phyloP scores from a whole-genome alignment of 2,113 vertebrate species.

The Fulmarus glacialis region DNA sequence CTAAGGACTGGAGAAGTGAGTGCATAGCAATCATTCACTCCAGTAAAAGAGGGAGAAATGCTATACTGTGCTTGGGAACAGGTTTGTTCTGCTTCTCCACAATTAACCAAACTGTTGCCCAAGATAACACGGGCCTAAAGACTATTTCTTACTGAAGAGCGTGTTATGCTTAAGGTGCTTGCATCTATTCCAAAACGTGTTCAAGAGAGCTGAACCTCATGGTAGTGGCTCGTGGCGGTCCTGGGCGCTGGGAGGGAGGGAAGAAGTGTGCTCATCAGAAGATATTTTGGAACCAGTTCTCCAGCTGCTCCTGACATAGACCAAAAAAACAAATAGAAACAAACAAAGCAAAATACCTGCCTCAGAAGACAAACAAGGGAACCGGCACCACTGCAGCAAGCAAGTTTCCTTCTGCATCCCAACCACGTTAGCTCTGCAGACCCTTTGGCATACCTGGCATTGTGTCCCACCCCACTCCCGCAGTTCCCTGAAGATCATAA shows the following conservation, averaged over 20 bases:
- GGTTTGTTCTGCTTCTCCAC: not conserved
- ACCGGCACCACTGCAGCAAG: not conserved
- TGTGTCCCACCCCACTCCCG: not conserved
- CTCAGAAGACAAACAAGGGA: not conserved
- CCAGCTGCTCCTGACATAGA: not conserved
- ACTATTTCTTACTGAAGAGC: not conserved
- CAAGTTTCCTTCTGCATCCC: not conserved
- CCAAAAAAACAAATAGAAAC: not conserved
- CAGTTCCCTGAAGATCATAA: not conserved
- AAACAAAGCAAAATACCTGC: not conserved
- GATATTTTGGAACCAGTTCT: not conserved
- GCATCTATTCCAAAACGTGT: not conserved
- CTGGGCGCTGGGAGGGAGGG: accelerated
- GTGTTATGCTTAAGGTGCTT: accelerated
- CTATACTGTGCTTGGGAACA: not conserved
- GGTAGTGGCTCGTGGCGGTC: not conserved
- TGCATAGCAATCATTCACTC: not conserved
- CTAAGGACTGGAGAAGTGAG: not conserved
- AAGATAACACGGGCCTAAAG: not conserved
- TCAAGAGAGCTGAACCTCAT: not conserved
- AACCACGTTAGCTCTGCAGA: accelerated
- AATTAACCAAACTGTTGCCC: not conserved
- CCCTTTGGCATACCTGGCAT: not conserved
- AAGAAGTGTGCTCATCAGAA: not conserved
- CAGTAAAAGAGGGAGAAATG: not conserved